These are phyloP conservation scores for Agonopterix heracliana DNA, from an alignment of 2,888 invertebrate species.

Conservation along the genomic window DNA sequence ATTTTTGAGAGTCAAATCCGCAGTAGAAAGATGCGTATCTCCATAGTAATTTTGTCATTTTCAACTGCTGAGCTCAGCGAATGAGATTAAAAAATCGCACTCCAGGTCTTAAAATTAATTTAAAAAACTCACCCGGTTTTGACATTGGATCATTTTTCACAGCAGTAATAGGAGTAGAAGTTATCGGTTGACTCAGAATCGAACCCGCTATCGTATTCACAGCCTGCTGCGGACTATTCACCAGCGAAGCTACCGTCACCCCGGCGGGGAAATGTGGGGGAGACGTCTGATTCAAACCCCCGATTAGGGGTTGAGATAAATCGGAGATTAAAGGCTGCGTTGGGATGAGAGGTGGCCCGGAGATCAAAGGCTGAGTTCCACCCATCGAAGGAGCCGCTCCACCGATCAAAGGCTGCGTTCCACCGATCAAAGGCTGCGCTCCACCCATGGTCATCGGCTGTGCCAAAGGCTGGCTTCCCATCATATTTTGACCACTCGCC, in stretches of 20 bases:
- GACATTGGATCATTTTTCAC: slow-evolving; percentile 51
- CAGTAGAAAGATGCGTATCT: too few species aligned
- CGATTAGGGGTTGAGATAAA: slow-evolving; percentile 26
- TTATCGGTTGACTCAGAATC: slow-evolving; percentile 46
- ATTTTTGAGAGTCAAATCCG: too few species aligned
- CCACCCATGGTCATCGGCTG: slow-evolving; percentile 16
- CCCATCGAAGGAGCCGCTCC: slow-evolving; percentile 11
- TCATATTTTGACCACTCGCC: slow-evolving; percentile 3
- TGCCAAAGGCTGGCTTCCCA: slow-evolving; percentile 20
- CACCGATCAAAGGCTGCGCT: slow-evolving; percentile 23
- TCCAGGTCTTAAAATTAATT: too few species aligned
- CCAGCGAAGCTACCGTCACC: slow-evolving; percentile 36
- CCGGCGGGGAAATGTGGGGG: slow-evolving; percentile 22
- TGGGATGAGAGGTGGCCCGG: slow-evolving; percentile 2
- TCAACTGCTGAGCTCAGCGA: too few species aligned
- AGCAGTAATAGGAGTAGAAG: slow-evolving; percentile 59
- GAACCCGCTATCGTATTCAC: slow-evolving; percentile 28
- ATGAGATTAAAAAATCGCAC: too few species aligned
- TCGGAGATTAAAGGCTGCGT: slow-evolving; percentile 10
- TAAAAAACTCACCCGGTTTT: slow-evolving; percentile 56
- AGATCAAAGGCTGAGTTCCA: slow-evolving; percentile 5
- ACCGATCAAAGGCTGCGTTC: slow-evolving; percentile 16
- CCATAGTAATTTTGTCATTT: too few species aligned
- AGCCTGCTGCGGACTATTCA: slow-evolving; percentile 49
- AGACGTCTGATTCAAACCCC: slow-evolving; percentile 8